Percentiles rank a stretch among this genome's conserved stretches.
phyloP scores from a whole-genome alignment of 1,140 invertebrate genomes.

The Neelides sp. region DNA sequence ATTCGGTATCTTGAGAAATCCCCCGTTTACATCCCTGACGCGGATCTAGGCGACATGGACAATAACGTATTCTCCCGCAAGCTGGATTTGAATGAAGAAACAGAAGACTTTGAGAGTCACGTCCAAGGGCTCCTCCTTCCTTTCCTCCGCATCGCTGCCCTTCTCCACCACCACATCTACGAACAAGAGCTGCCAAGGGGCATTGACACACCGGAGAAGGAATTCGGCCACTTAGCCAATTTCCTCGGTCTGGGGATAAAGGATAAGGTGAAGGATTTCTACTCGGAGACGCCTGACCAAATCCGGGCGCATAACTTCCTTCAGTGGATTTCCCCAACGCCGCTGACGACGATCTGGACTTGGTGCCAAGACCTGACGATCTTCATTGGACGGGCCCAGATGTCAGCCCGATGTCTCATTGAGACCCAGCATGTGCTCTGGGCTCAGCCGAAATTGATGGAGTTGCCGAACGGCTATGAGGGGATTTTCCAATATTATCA shows the following conservation, averaged over 20 bases:
- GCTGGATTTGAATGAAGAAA: not conserved
- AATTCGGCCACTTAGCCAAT: slow-evolving; percentile 20
- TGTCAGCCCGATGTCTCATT: slow-evolving; percentile 47
- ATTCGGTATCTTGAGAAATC: slow-evolving; percentile 36
- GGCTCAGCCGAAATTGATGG: slow-evolving; percentile 64
- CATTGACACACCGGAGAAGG: slow-evolving; percentile 12
- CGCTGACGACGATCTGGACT: slow-evolving; percentile 33
- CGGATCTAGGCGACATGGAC: slow-evolving; percentile 24
- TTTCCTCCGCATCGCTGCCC: slow-evolving; percentile 66
- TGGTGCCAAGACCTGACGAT: slow-evolving; percentile 54
- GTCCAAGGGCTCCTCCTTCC: slow-evolving; percentile 66
- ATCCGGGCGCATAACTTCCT: slow-evolving; percentile 26
- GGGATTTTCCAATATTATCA: slow-evolving; percentile 89
- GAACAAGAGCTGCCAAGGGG: slow-evolving; percentile 58
- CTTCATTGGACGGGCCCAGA: slow-evolving; percentile 42
- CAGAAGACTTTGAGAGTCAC: slow-evolving; percentile 41
- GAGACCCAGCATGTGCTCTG: slow-evolving; percentile 57
- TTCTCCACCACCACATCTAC: slow-evolving; percentile 75
- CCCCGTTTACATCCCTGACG: slow-evolving; percentile 34
- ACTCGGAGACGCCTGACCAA: not conserved
- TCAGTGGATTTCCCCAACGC: slow-evolving; percentile 27
- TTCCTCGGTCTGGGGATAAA: slow-evolving; percentile 45
- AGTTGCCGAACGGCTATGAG: slow-evolving; percentile 78
- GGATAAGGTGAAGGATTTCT: slow-evolving; percentile 43
- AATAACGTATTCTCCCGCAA: slow-evolving; percentile 5